These are phyloP conservation scores for Lasiurus cinereus DNA, from an alignment of 2,113 vertebrate species.

Conservation along the genomic window DNA sequence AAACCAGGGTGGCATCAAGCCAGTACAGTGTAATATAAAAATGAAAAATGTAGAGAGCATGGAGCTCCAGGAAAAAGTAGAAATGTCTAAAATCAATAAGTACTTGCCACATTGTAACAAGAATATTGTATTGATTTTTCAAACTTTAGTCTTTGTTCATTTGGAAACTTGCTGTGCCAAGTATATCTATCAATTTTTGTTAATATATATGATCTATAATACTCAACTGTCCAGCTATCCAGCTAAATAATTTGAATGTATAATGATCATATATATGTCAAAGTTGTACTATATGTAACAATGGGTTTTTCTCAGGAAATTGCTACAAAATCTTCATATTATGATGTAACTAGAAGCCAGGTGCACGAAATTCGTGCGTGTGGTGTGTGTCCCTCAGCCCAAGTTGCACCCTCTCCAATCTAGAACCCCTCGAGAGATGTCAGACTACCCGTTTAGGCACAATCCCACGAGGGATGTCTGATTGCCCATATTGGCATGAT, in stretches of 20 bases:
- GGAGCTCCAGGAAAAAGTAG: constrained; percentile 1
- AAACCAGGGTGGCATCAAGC: not conserved
- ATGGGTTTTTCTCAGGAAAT: not conserved
- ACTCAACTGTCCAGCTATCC: not conserved
- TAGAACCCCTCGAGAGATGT: too few relatives aligned
- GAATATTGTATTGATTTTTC: constrained; percentile 69
- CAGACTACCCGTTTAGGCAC: too few relatives aligned
- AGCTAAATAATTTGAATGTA: not conserved
- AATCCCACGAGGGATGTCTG: too few relatives aligned
- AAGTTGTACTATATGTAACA: not conserved
- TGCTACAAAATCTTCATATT: not conserved
- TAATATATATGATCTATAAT: not conserved
- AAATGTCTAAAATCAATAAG: constrained; percentile 62
- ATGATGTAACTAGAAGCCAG: too few relatives aligned
- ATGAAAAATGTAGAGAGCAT: constrained; percentile 57
- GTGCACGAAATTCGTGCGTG: too few relatives aligned
- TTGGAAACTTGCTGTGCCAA: constrained; percentile 30
- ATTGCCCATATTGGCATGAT: too few relatives aligned
- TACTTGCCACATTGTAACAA: constrained; percentile 54
- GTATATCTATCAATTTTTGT: not conserved
- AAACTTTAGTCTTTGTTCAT: constrained; percentile 21
- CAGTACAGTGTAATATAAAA: constrained; percentile 24
- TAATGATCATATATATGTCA: constrained; percentile 7
- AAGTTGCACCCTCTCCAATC: too few relatives aligned
- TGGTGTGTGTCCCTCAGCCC: too few relatives aligned